A percentile compares a stretch with the other conserved stretches of the same genome.
These are phyloP conservation scores for Hesperophylax magnus DNA, from an alignment of 1,140 invertebrate species.

Conservation along the genomic window DNA sequence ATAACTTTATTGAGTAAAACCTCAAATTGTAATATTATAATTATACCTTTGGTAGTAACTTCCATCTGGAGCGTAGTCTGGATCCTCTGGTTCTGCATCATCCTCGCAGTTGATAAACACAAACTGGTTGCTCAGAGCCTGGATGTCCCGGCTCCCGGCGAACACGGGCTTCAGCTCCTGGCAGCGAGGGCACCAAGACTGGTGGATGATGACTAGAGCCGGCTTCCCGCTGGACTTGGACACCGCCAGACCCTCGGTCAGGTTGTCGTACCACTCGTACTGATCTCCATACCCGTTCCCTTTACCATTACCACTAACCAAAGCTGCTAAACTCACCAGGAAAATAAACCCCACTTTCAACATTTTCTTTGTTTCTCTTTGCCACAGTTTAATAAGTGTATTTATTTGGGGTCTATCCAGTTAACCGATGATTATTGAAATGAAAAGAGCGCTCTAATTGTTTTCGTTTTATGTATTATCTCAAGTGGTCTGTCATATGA, in stretches of 20 bases:
- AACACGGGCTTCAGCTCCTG: constrained; percentile 75
- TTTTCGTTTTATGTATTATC: too few species aligned
- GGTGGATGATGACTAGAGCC: constrained; percentile 75
- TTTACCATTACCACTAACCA: not conserved
- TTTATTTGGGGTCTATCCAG: too few species aligned
- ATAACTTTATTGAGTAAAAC: too few species aligned
- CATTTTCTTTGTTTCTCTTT: not conserved
- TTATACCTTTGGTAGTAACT: constrained; percentile 6
- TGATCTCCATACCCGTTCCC: constrained; percentile 63
- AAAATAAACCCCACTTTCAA: not conserved
- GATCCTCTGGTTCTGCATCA: constrained; percentile 12
- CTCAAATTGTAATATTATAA: too few species aligned
- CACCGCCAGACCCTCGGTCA: constrained; percentile 69
- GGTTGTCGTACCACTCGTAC: constrained; percentile 66
- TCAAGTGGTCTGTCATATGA: too few species aligned
- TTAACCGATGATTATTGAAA: too few species aligned
- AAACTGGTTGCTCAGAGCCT: constrained; percentile 71
- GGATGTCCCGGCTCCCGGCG: constrained; percentile 70
- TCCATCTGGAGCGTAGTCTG: constrained; percentile 13
- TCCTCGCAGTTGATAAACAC: constrained; percentile 68
- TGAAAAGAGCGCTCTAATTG: too few species aligned
- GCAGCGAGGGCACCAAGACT: constrained; percentile 76
- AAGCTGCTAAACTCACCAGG: not conserved
- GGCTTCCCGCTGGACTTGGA: constrained; percentile 69
- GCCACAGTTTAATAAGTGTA: not conserved